phyloP scores from a whole-genome alignment of 2,797 vertebrate species.

The Hozukius guyotensis region DNA sequence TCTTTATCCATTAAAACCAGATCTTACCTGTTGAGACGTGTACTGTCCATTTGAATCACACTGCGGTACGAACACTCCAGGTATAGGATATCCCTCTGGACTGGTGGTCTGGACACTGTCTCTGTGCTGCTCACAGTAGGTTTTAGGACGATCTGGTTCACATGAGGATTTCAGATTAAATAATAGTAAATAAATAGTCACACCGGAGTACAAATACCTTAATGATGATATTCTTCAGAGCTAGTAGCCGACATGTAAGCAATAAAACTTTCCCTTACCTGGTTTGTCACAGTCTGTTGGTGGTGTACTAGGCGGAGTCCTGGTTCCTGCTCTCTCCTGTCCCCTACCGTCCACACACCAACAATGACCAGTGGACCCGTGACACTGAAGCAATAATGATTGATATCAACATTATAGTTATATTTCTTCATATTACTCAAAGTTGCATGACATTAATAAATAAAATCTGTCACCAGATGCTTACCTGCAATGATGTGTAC shows the following conservation, averaged over 20 bases:
- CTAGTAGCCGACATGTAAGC: not conserved
- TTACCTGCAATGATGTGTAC: slow-evolving; percentile 66
- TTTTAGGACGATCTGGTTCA: slow-evolving; percentile 55
- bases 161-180: not conserved
- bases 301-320: slow-evolving; percentile 68
- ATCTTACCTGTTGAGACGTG: slow-evolving; percentile 62
- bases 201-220: not conserved
- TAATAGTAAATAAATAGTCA: not conserved
- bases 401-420: too few species aligned
- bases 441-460: not conserved
- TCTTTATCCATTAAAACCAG: slow-evolving; percentile 28
- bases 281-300: slow-evolving; percentile 73
- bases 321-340: slow-evolving; percentile 83
- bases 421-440: not conserved
- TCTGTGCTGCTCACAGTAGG: slow-evolving; percentile 77
- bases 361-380: slow-evolving; percentile 84
- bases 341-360: slow-evolving; percentile 88
- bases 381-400: slow-evolving; percentile 77
- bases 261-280: slow-evolving; percentile 69
- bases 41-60: slow-evolving; percentile 82
- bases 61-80: slow-evolving; percentile 66
- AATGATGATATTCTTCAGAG: not conserved
- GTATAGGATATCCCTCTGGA: slow-evolving; percentile 35
- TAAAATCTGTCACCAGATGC: not conserved
- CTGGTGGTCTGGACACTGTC: slow-evolving; percentile 54